Evolutionary conservation across 2,888 invertebrate genomes (phyloP), one percentile per base, ranked within the genome.

Genomic region (Ophion ellenae): DNA sequence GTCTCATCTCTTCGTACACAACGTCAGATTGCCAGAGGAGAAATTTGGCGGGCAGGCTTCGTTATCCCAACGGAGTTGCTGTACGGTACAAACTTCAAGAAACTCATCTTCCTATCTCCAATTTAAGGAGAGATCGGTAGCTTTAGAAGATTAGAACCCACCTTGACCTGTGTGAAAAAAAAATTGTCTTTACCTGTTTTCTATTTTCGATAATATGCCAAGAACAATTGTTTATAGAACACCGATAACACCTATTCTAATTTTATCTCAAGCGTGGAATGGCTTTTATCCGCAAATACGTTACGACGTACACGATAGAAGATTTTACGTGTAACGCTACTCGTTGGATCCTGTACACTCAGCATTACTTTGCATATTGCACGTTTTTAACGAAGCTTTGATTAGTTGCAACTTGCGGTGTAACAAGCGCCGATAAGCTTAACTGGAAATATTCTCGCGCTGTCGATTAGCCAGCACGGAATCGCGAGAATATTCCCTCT

Each of bases 381-480:
- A 63, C 47, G 11, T 73, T 80, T 73, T 80, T 67, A 83, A 82
- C 45, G 75, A 79, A 76, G 57, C 64, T 66, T 53, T 64, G 64
- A 82, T 79, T 75, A 32, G 83, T 63, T 61, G 24, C 69, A 70
- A 80, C 63, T 59, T 76, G 73, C 70, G 83, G 81, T 85, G 79
- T 71, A 85, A 85, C 86, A 76, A 88, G 61, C 76, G 69, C 79
- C 83, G 83, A 80, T 86, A 87, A 87, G 83, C 79, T 77, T 70
- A 81, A 74, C 79, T 76, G 86, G 69, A 11, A 81, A 74, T 64
- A 79, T 79, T 79, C 86, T 87, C 82, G 82, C 77, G 83, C 83
- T 83, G 84, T 87, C 88, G 87, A 87, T 89, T 88, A 86, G 79
- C 83, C 87, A 85, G 74, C 79, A 69, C 77, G 74, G 61, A 61